Percentiles rank a stretch among this genome's conserved stretches.
Conservation (phyloP, 37 sponge, comb jelly and placozoan species). For the Spongilla lacustris region DNA sequence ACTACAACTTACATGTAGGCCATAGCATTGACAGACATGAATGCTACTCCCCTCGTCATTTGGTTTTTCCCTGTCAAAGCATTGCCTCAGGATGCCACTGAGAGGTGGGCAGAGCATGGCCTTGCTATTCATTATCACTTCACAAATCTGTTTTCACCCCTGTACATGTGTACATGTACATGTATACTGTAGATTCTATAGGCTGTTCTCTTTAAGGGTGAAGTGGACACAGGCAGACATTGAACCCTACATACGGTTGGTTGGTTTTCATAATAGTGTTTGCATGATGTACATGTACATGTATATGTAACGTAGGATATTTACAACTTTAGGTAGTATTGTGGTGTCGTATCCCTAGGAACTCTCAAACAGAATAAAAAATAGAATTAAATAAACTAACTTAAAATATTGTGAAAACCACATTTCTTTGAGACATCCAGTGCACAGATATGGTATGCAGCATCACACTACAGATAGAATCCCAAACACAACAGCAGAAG, state of each 20-base stretch:
- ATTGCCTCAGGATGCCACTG: constrained; percentile 80
- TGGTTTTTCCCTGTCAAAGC: constrained; percentile 77
- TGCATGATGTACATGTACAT: too few species aligned
- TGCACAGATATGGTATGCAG: too few species aligned
- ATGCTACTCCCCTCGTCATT: constrained; percentile 71
- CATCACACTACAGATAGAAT: too few species aligned
- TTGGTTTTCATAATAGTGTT: too few species aligned
- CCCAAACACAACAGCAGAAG: too few species aligned
- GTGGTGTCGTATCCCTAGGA: too few species aligned
- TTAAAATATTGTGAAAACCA: too few species aligned
- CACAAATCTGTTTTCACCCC: neutral
- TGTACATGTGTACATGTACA: neutral
- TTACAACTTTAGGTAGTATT: too few species aligned
- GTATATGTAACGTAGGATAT: too few species aligned
- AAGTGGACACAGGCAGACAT: constrained; percentile 87
- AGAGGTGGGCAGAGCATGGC: constrained; percentile 54
- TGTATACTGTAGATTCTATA: constrained; percentile 54
- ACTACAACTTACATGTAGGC: constrained; percentile 48
- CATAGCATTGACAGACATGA: constrained; percentile 73
- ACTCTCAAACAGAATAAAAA: too few species aligned
- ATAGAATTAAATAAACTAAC: too few species aligned
- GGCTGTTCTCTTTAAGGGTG: constrained; percentile 66
- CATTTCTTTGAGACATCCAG: too few species aligned
- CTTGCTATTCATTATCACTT: neutral
- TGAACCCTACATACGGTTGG: constrained; percentile 84